Evolutionary conservation across 2,113 vertebrate species (phyloP).

Genomic region (Turnix velox): DNA sequence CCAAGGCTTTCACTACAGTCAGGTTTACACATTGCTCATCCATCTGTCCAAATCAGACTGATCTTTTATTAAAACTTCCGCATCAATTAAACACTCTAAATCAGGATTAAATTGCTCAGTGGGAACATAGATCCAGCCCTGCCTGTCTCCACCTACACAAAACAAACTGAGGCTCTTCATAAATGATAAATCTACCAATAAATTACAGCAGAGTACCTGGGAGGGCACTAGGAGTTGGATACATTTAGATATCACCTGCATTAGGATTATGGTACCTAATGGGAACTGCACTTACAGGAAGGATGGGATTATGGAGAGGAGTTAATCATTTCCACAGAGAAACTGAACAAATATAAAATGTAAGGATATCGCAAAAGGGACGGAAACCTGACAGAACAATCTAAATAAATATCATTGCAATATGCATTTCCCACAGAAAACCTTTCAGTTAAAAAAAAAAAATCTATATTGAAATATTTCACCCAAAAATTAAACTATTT

Average conservation of each 20-base stretch:
- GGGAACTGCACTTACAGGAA: background rate
- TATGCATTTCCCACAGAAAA: background rate
- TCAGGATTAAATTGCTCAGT: background rate
- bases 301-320: background rate
- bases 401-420: background rate
- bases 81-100: background rate
- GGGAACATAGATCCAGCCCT: background rate
- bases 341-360: background rate
- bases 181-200: background rate
- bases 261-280: background rate
- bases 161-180: background rate
- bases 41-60: background rate
- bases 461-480: background rate
- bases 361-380: accelerated
- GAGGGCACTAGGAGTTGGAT: background rate
- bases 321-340: background rate
- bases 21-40: background rate
- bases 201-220: background rate
- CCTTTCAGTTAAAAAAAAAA: background rate
- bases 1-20: background rate
- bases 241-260: background rate
- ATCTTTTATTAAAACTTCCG: background rate
- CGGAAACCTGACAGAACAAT: background rate
- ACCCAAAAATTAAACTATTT: background rate
- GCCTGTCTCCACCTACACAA: background rate